Base-by-base conservation (phyloP, 2,113 vertebrate genomes). In the Talpa occidentalis region DNA sequence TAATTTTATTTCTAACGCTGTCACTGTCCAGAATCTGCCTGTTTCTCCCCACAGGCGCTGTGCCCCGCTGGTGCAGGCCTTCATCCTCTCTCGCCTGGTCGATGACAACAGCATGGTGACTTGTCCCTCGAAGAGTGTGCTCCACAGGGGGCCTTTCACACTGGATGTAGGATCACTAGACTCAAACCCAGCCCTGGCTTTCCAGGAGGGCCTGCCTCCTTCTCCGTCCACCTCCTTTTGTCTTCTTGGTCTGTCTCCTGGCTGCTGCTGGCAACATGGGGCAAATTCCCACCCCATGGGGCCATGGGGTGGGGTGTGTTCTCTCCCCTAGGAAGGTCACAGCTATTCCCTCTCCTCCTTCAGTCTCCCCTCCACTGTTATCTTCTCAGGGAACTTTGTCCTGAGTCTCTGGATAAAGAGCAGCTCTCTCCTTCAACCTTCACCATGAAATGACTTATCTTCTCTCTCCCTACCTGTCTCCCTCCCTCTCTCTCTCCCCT, bases 161-260 rank as follows among this genome's bases (percentile, higher is more conserved):
- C 21, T 2, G 9, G 4, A 32, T 40, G 47, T 9, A 30, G 47
- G 81, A 44, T 12, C 35, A 26, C 16, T 21, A 56, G 67, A n/a
- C 67, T 69, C 24, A 80, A 60, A 22, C 11, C 11, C 56, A 60
- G 28, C 42, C 37, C 32, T 28, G 44, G 54, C 67, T 54, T 74
- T 49, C 70, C 21, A 3, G 1, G 7, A 8, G 42, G 44, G 56
- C 22, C n/a, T 1, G 6, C 14, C 16, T 24, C 19, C 42, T 4
- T 35, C 16, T 37, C 19, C 2, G 0, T 40, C 30, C 0, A 2
- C 12, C 17, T 37, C 9, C 0, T 35, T 69, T 56, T 2, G 2
- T 26, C 69, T 81, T 47, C 69, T 49, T 40, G 28, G 10, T 2
- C 28, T 5, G 64, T 16, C 37, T 52, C 56, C 30, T 32, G 16